These are phyloP conservation scores for Aptenodytes patagonicus DNA, from an alignment of 2,113 vertebrate species.

Conservation along the genomic window DNA sequence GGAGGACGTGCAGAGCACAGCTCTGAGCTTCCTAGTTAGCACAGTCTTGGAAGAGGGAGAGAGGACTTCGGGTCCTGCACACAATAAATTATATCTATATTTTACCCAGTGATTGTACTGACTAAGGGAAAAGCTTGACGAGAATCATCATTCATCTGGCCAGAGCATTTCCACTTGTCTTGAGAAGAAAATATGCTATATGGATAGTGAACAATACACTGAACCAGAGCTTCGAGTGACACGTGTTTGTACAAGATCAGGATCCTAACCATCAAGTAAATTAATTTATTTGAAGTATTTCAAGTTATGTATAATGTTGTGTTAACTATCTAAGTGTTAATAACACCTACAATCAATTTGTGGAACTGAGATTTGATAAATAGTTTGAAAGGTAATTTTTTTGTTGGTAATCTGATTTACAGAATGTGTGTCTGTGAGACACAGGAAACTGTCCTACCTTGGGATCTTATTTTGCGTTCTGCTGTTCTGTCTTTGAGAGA, in stretches of 20 bases:
- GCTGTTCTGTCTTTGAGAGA: background rate
- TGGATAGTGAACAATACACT: background rate
- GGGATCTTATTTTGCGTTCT: background rate
- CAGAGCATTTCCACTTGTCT: background rate
- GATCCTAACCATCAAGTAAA: background rate
- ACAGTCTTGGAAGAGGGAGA: background rate
- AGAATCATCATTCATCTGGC: background rate
- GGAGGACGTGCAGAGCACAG: accelerated
- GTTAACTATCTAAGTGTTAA: background rate
- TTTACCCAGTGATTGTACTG: background rate
- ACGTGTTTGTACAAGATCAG: background rate
- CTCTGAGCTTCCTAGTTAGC: background rate
- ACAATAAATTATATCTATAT: background rate
- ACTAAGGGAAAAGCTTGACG: background rate
- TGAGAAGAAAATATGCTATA: background rate
- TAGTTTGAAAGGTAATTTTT: background rate
- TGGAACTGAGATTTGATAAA: background rate
- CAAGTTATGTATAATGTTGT: background rate
- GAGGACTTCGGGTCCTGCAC: background rate
- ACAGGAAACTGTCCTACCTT: background rate
- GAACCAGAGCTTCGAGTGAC: background rate
- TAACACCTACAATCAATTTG: background rate
- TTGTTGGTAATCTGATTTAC: background rate
- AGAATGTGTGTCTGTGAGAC: background rate
- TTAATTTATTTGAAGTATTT: background rate